These are phyloP conservation scores for Cossypha heuglini DNA, from an alignment of 2,797 vertebrate genomes.

Conservation along the genomic window DNA sequence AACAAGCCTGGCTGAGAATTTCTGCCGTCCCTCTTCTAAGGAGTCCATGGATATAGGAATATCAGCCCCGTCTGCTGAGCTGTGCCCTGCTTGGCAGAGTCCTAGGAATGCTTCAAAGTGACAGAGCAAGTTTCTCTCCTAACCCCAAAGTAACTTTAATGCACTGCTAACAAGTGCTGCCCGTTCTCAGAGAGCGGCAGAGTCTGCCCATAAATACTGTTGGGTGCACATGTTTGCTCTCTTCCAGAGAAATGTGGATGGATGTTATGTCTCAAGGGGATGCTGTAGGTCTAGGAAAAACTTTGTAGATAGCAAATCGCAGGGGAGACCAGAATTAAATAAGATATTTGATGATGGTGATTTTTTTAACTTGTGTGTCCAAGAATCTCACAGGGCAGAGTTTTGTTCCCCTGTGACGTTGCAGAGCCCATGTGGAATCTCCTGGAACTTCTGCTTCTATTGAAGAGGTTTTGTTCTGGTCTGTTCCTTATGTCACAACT, in stretches of 20 bases:
- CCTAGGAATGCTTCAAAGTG: not conserved
- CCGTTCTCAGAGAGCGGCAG: not conserved
- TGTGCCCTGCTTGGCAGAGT: not conserved
- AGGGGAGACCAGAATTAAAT: not conserved
- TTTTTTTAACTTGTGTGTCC: not conserved
- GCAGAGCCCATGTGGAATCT: not conserved
- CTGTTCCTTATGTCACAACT: not conserved
- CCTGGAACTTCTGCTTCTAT: not conserved
- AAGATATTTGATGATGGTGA: not conserved
- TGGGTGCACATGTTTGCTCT: not conserved
- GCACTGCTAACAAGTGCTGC: not conserved
- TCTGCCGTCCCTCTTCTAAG: not conserved
- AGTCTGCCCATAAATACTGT: accelerated
- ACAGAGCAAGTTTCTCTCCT: not conserved
- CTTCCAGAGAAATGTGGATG: not conserved
- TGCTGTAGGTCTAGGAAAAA: not conserved
- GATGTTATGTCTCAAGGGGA: not conserved
- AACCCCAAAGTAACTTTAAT: not conserved
- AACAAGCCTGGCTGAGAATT: not conserved
- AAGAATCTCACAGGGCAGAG: not conserved
- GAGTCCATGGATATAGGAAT: accelerated
- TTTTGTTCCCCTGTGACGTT: not conserved
- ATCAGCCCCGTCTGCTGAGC: not conserved
- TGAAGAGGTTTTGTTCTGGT: not conserved
- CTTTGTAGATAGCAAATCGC: not conserved